Percentiles rank a stretch among this genome's conserved stretches.
phyloP scores from a whole-genome alignment of 2,888 invertebrate genomes.

The Drosophila algonquin region DNA sequence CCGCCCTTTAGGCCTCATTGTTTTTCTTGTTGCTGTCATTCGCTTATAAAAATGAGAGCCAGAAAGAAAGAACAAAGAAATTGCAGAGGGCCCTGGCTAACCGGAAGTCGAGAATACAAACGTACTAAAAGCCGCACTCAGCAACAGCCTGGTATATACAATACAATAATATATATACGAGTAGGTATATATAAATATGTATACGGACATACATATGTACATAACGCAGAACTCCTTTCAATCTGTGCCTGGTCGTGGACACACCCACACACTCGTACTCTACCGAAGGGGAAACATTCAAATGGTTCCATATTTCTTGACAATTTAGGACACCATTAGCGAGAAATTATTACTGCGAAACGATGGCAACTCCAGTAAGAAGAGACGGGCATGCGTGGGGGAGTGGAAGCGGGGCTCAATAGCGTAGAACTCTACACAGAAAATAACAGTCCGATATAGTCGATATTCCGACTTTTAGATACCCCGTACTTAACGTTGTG shows the following conservation, averaged over 20 bases:
- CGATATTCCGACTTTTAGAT: neutral
- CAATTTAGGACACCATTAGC: constrained; percentile 81
- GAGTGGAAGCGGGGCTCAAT: constrained; percentile 26
- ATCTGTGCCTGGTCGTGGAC: constrained; percentile 19
- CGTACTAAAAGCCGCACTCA: constrained; percentile 77
- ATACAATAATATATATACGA: constrained; percentile 26
- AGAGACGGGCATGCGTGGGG: neutral
- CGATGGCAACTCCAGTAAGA: constrained; percentile 41
- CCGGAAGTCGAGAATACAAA: constrained; percentile 78
- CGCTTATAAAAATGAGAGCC: constrained; percentile 33
- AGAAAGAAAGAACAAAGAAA: constrained; percentile 61
- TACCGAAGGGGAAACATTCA: constrained; percentile 59
- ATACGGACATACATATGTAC: constrained; percentile 15
- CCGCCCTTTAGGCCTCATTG: constrained; percentile 19
- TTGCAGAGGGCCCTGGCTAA: constrained; percentile 63
- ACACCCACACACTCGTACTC: constrained; percentile 59
- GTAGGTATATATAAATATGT: constrained; percentile 7
- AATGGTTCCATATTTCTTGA: constrained; percentile 80
- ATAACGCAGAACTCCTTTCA: constrained; percentile 30
- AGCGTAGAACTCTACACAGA: constrained; percentile 3
- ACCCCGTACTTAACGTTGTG: neutral
- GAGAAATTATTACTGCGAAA: constrained; percentile 76
- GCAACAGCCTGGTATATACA: constrained; percentile 51
- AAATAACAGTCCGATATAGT: too few species aligned
- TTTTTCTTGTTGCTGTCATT: constrained; percentile 12